Evolutionary conservation across 2,113 vertebrate genomes (phyloP).

Genomic region (Semicossyphus pulcher): DNA sequence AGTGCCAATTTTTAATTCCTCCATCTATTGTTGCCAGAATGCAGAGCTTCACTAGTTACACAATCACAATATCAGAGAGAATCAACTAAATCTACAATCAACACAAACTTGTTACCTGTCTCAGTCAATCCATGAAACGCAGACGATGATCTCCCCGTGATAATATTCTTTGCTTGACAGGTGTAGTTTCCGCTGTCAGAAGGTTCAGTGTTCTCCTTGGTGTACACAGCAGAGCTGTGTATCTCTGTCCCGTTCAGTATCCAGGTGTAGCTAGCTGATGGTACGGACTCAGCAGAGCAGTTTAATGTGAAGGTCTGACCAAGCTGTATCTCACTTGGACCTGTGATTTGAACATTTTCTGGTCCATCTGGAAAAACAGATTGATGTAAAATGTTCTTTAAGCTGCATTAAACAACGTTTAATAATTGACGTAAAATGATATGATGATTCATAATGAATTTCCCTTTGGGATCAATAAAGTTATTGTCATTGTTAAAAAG

Average conservation of each 20-base stretch:
- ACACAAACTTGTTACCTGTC: not conserved
- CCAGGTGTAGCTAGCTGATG: conserved; percentile 66
- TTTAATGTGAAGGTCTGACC: not conserved
- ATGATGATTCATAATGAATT: no score
- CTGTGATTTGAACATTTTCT: conserved; percentile 48
- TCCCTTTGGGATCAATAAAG: no score
- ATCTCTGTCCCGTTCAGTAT: conserved; percentile 36
- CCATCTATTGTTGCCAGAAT: not conserved
- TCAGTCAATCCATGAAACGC: not conserved
- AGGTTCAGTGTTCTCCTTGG: not conserved
- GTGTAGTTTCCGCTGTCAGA: conserved; percentile 1
- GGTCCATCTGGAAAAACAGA: conserved; percentile 57
- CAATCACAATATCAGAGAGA: no score
- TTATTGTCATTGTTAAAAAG: no score
- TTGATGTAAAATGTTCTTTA: not conserved
- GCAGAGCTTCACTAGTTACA: not conserved
- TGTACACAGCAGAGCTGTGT: not conserved
- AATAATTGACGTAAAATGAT: no score
- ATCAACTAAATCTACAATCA: not conserved
- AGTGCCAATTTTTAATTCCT: no score
- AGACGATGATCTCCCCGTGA: conserved; percentile 29
- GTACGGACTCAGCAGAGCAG: conserved; percentile 66
- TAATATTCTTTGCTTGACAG: conserved; percentile 18
- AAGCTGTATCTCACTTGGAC: not conserved
- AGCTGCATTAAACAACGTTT: not conserved